Base-by-base conservation (phyloP, 2,888 invertebrate genomes). In the Panzeria rudis region DNA sequence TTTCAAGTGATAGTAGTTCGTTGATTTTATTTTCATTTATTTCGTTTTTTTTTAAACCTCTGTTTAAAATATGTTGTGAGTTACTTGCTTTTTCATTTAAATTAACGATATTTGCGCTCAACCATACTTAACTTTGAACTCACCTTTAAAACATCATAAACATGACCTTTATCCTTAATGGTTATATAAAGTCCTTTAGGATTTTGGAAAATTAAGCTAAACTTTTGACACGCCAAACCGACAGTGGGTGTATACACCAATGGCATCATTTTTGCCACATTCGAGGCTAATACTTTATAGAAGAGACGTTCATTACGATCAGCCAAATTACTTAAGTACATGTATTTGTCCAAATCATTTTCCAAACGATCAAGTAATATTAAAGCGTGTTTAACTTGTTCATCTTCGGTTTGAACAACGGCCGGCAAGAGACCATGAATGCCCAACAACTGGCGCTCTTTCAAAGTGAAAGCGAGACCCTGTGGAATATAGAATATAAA, bases 231-330 rank as follows among this genome's bases (percentile, higher is more conserved):
- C 29, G 99, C 99, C 88, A 97, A 94, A 3, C 99, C 99, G 13
- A 99, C 99, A 0, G 98, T 98, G 0, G 99, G 99, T 0, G 99
- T 99, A 93, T 99, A 99, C n/a, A 99, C 98, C 84, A 99, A 94
- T 0, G 99, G 99, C 98, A 99, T 98, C 94, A 98, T 95, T 86
- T 97, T 95, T 62, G 96, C 95, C 23, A 98, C 97, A 92, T 99
- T 95, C 88, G 98, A 96, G 25, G 95, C 94, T 61, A 99, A 93
- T 71, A 99, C 95, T 41, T 97, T 95, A 93, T 97, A 99, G 94
- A 99, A 99, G 17, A 99, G 94, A 88, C 97, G 96, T 93, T 99
- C 99, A 92, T 99, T 99, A 87, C 98, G 95, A 90, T 99, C 99
- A 95, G 89, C 88, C 41, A 92, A 82, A 15, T 96, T 96, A 93